phyloP scores from a whole-genome alignment of 1,140 invertebrate genomes.

The Eurosta solidaginis region DNA sequence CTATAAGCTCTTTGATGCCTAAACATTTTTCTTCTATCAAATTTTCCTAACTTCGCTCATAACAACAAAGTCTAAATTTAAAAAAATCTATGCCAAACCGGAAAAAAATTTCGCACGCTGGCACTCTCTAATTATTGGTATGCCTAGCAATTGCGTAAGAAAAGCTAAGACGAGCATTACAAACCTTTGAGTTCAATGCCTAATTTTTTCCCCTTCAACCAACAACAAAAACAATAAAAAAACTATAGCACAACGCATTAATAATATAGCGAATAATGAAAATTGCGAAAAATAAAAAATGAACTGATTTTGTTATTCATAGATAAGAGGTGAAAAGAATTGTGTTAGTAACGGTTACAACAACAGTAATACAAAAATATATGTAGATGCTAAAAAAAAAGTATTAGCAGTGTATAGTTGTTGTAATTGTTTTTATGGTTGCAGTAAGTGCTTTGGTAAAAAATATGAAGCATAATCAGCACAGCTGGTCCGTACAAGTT shows the following conservation, averaged over 20 bases:
- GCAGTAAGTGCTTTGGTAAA: not conserved
- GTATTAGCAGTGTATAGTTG: not conserved
- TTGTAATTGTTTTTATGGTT: not conserved
- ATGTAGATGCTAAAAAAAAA: not conserved
- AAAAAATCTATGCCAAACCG: not conserved
- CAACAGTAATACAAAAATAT: not conserved
- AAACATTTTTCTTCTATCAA: too few relatives aligned
- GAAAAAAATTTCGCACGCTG: slow-evolving; percentile 19
- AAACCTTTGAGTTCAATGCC: slow-evolving; percentile 11
- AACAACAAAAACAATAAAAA: not conserved
- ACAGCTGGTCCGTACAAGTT: not conserved
- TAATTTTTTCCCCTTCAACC: not conserved
- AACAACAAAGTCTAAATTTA: too few relatives aligned
- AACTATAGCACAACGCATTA: not conserved
- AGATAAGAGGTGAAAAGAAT: not conserved
- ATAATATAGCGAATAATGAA: not conserved
- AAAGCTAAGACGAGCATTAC: not conserved
- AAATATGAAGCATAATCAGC: slow-evolving; percentile 5
- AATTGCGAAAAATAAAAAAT: not conserved
- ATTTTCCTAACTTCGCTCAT: too few relatives aligned
- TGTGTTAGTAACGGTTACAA: not conserved
- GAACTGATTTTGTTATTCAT: too few relatives aligned
- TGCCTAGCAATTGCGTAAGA: not conserved
- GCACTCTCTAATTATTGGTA: not conserved
- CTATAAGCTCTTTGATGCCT: too few relatives aligned